Evolutionary conservation across 2,888 invertebrate species (phyloP).

Genomic region (Thereva unica): DNA sequence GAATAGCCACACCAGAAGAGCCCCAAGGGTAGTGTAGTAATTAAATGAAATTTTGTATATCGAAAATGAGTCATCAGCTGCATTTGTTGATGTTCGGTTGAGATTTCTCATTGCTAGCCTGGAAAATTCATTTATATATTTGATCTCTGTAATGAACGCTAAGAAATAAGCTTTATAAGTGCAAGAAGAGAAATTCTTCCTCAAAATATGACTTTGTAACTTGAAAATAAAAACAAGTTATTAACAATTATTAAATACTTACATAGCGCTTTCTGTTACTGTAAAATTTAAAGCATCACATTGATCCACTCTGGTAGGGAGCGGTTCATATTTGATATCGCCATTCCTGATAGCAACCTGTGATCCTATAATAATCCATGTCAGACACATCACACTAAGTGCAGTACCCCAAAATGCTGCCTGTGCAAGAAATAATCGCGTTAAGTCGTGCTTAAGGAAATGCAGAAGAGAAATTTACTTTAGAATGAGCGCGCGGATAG

Average conservation of each 20-base stretch:
- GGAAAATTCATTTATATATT: too few species aligned
- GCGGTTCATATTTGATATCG: slow-evolving; percentile 47
- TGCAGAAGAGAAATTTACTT: slow-evolving; percentile 41
- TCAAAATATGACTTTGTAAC: too few species aligned
- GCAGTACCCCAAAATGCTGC: slow-evolving; percentile 51
- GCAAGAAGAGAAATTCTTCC: too few species aligned
- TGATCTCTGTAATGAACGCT: too few species aligned
- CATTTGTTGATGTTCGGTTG: slow-evolving; percentile 18
- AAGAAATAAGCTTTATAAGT: too few species aligned
- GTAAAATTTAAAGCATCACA: slow-evolving; percentile 48
- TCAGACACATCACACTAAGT: slow-evolving; percentile 50
- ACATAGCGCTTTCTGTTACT: neutral
- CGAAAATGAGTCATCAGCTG: slow-evolving; percentile 50
- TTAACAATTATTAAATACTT: slow-evolving; percentile 1
- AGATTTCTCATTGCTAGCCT: too few species aligned
- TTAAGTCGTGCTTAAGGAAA: too few species aligned
- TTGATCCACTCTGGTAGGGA: slow-evolving; percentile 50
- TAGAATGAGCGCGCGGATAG: slow-evolving; percentile 64
- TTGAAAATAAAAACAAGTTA: too few species aligned
- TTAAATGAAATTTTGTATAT: slow-evolving; percentile 65
- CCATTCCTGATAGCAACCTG: slow-evolving; percentile 50
- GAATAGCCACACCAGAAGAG: slow-evolving; percentile 59
- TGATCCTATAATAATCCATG: slow-evolving; percentile 52
- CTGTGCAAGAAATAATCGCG: slow-evolving; percentile 38
- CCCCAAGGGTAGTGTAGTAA: slow-evolving; percentile 64